Evolutionary conservation across 2,113 vertebrate species (phyloP), one percentile per base, ranked within the genome.

Genomic region (Nesoenas mayeri): DNA sequence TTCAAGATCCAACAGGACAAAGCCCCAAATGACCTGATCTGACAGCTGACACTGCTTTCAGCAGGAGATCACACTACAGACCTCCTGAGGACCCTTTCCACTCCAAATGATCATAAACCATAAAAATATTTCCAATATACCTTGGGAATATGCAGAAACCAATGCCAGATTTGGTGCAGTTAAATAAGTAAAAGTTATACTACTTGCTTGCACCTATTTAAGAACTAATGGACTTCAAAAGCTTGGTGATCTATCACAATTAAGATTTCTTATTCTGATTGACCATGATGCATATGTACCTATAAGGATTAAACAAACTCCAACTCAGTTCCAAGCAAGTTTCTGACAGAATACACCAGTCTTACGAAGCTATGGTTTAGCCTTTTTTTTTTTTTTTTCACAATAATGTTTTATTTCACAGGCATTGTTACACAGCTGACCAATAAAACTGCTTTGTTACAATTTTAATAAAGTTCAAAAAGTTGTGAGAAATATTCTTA

Each of bases 261-360:
- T 83, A 87, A 79, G 13, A 42, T 88, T 91, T 95, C 88, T 90
- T 92, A 92, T 69, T 93, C 71, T 65, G 58, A 93, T 4, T 87
- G 53, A 85, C 19, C 47, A 79, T 10, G 96, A 40, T 53, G 58
- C 24, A 32, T 26, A 88, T 6, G 5, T 51, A 94, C 62, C 70
- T 24, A 67, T 7, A 6, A 95, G 47, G 18, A 77, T 19, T 44
- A 65, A 85, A 83, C 95, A 44, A 53, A 21, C 42, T 34, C 60
- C 73, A 74, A 50, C 5, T 31, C 32, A 36, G 44, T 58, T 95
- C 32, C 79, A 84, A 89, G 47, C 31, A 81, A 74, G 18, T 54
- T 82, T 85, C 89, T 44, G 32, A 77, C 73, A 54, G 72, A 92
- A 62, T 15, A 91, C 11, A 28, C 21, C 58, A 69, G 22, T 21